phyloP scores from a whole-genome alignment of 2,888 invertebrate species.

The Anorthoa munda region DNA sequence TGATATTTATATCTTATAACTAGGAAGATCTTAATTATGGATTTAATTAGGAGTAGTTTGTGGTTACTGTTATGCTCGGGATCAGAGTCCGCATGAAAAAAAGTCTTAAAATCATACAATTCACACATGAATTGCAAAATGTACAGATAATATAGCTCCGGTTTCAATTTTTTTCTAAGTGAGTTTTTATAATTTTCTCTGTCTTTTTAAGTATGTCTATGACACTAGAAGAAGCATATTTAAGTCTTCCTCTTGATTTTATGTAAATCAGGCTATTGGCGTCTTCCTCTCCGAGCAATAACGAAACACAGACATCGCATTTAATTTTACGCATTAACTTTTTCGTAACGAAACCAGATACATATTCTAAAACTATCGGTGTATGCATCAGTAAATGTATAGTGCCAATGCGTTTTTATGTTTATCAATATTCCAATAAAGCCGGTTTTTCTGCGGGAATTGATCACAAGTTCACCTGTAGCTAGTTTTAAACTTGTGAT shows the following conservation, averaged over 20 bases:
- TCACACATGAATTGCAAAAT: not conserved
- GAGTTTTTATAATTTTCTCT: not conserved
- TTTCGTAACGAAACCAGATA: no score
- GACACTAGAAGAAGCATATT: no score
- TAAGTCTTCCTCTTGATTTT: no score
- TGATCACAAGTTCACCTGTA: not conserved
- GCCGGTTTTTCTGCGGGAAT: slow-evolving; percentile 7
- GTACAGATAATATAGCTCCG: not conserved
- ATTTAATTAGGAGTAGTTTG: no score
- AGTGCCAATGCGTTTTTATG: not conserved
- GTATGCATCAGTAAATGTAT: not conserved
- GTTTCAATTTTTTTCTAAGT: not conserved
- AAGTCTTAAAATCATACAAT: not conserved
- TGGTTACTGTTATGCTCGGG: no score
- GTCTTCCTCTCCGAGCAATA: no score
- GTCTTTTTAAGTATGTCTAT: not conserved
- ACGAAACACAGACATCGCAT: no score
- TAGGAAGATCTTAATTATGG: no score
- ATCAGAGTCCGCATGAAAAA: not conserved
- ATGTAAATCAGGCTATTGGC: no score
- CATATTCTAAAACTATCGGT: no score
- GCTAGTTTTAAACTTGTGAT: not conserved
- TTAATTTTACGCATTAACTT: no score
- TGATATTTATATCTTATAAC: no score
- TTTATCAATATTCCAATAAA: not conserved